Evolutionary conservation across 2,797 vertebrate species (phyloP).

Genomic region (Myripristis murdjan): DNA sequence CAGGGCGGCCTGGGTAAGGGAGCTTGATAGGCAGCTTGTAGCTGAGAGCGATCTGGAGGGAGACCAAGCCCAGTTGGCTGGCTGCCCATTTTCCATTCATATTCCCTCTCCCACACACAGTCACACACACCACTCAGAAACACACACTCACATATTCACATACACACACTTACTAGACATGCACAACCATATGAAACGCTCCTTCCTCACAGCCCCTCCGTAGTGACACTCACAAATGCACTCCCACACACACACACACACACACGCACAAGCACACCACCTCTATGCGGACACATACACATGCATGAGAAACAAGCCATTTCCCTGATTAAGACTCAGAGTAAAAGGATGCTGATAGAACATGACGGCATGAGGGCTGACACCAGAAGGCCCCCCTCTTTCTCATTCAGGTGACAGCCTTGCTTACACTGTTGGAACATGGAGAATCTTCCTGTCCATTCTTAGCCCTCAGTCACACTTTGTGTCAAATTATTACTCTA

Average conservation of each 20-base stretch:
- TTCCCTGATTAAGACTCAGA: constrained; percentile 63
- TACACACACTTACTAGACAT: constrained; percentile 30
- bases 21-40: constrained; percentile 61
- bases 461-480: no score
- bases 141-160: constrained; percentile 19
- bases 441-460: no score
- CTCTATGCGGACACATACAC: constrained; percentile 21
- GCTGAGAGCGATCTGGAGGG: constrained; percentile 63
- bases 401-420: constrained; percentile 41
- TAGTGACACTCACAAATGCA: constrained; percentile 22
- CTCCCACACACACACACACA: constrained; percentile 24
- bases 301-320: constrained; percentile 48
- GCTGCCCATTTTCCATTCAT: constrained; percentile 75
- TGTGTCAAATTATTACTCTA: constrained; percentile 28
- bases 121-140: constrained; percentile 30
- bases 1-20: constrained; percentile 51
- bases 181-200: constrained; percentile 10
- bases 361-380: constrained; percentile 28
- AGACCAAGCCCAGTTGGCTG: constrained; percentile 64
- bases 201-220: not conserved
- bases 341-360: constrained; percentile 56
- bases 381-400: constrained; percentile 31
- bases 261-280: constrained; percentile 7
- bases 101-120: constrained; percentile 50
- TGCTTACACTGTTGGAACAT: not conserved